Conservation (phyloP, 35 echinoderm and acorn worm genomes). For the Apostichopus californicus region DNA sequence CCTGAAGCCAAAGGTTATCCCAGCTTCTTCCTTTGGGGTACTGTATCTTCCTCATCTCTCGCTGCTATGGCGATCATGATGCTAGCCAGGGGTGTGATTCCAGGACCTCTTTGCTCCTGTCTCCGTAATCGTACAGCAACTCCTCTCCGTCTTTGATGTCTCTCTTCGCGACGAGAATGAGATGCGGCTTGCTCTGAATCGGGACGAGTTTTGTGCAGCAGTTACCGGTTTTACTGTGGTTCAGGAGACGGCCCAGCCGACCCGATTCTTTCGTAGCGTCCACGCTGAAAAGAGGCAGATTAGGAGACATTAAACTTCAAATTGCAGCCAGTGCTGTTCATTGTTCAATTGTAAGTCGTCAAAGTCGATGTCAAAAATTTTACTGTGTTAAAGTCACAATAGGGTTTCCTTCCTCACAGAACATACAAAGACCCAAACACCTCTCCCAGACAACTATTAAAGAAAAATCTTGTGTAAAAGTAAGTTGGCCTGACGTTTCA, state of each 20-base stretch:
- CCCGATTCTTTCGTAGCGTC: constrained; percentile 88
- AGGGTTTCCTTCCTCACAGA: too few relatives aligned
- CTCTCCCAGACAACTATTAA: too few relatives aligned
- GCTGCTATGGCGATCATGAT: constrained; percentile 2
- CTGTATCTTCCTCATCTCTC: neutral
- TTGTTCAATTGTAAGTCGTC: too few relatives aligned
- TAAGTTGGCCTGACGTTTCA: too few relatives aligned
- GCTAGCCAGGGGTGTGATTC: constrained; percentile 87
- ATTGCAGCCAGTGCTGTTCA: too few relatives aligned
- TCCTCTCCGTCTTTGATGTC: constrained; percentile 83
- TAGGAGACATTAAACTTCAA: neutral
- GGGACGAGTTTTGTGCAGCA: constrained; percentile 79
- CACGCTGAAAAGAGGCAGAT: constrained; percentile 53
- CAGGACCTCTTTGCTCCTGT: constrained; percentile 77
- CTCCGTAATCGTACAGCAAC: constrained; percentile 93
- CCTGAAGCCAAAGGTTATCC: too few relatives aligned
- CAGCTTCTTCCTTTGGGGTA: neutral
- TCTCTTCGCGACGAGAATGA: constrained; percentile 75
- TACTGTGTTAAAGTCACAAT: too few relatives aligned
- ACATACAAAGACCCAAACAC: too few relatives aligned
- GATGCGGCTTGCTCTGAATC: constrained; percentile 68
- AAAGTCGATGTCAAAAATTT: too few relatives aligned
- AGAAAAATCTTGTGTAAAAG: too few relatives aligned
- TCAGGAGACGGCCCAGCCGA: constrained; percentile 83
- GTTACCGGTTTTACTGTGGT: constrained; percentile 92